These are phyloP conservation scores for Pseudoatta argentina DNA, from an alignment of 1,140 invertebrate genomes.

Conservation along the genomic window DNA sequence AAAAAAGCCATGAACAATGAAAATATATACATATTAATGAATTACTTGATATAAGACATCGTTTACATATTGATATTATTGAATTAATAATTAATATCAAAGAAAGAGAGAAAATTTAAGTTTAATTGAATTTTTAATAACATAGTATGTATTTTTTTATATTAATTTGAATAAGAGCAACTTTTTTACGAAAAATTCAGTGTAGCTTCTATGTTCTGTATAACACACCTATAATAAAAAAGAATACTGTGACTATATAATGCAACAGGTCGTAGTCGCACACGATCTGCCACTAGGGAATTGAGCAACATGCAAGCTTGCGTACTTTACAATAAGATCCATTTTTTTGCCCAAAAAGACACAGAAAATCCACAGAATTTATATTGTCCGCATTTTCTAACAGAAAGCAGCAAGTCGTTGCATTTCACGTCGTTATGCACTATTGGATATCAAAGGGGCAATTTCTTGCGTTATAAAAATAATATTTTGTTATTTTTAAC, in stretches of 20 bases:
- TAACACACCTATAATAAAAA: conserved; percentile 33
- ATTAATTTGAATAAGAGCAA: background rate
- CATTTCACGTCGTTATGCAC: background rate
- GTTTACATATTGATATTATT: background rate
- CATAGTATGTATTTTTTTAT: background rate
- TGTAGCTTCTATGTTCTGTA: background rate
- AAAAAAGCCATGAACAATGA: background rate
- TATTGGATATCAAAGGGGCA: too few species aligned
- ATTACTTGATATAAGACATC: conserved; percentile 4
- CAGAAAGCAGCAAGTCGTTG: background rate
- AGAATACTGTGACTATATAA: conserved; percentile 27
- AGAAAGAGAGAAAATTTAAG: too few species aligned
- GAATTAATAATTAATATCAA: background rate
- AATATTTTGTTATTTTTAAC: too few species aligned
- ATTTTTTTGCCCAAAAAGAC: conserved; percentile 17
- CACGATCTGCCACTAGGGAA: conserved; percentile 28
- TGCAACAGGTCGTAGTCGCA: conserved; percentile 58
- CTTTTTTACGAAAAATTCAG: background rate
- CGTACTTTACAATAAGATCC: conserved; percentile 27
- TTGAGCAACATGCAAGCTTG: conserved; percentile 39
- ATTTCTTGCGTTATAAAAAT: too few species aligned
- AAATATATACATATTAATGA: background rate
- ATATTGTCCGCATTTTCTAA: background rate
- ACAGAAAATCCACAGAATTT: background rate
- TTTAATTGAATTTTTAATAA: background rate